Percentiles rank a stretch among this genome's conserved stretches.
These are phyloP conservation scores for Lagopus leucura DNA, from an alignment of 2,113 vertebrate genomes.

Conservation along the genomic window DNA sequence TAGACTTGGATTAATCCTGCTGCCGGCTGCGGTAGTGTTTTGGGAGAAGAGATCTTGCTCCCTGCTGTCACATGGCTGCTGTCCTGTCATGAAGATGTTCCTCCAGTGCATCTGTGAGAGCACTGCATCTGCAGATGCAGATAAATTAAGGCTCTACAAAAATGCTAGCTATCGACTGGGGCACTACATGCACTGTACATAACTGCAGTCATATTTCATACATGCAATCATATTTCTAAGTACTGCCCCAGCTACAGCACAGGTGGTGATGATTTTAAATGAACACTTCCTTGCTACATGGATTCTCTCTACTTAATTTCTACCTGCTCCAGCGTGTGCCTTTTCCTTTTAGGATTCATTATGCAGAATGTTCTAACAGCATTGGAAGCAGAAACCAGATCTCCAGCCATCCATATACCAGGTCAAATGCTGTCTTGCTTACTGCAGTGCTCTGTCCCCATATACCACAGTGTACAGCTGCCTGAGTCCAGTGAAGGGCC, in stretches of 20 bases:
- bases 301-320: not conserved
- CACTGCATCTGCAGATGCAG: not conserved
- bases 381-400: not conserved
- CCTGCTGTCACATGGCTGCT: not conserved
- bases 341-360: not conserved
- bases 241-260: not conserved
- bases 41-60: not conserved
- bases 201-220: not conserved
- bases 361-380: not conserved
- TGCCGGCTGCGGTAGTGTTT: not conserved
- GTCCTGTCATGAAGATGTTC: not conserved
- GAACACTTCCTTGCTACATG: accelerated
- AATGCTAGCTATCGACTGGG: not conserved
- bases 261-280: not conserved
- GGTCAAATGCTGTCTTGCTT: not conserved
- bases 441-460: not conserved
- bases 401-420: not conserved
- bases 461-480: accelerated
- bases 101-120: not conserved
- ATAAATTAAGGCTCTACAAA: slow-evolving; percentile 18
- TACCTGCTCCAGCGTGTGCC: not conserved
- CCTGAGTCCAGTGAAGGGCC: not conserved
- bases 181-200: not conserved
- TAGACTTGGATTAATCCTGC: slow-evolving; percentile 43
- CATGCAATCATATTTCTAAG: not conserved